Evolutionary conservation across 2,113 vertebrate genomes (phyloP).

Genomic region (Macquaria ambigua): DNA sequence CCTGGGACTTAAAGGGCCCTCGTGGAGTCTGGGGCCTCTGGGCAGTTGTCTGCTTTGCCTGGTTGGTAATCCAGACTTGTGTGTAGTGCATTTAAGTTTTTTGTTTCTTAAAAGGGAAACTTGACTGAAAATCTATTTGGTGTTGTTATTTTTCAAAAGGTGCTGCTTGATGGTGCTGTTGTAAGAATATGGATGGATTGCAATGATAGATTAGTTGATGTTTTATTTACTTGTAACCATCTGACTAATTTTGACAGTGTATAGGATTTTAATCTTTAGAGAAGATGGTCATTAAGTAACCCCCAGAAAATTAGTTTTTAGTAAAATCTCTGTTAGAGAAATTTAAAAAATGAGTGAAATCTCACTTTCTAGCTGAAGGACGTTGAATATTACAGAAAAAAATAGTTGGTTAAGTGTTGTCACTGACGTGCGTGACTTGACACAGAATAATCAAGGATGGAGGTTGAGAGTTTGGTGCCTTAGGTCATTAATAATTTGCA

Average conservation of each 20-base stretch:
- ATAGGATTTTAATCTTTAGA: neutral
- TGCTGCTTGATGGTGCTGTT: neutral
- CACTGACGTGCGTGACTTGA: constrained; percentile 14
- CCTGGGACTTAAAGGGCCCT: neutral
- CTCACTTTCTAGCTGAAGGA: neutral
- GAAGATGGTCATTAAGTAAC: neutral
- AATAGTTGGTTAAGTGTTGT: neutral
- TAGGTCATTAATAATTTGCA: constrained; percentile 61
- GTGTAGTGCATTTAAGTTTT: neutral
- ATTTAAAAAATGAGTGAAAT: neutral
- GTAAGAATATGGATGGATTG: neutral
- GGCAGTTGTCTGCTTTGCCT: constrained; percentile 17
- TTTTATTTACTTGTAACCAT: neutral
- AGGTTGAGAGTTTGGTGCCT: constrained; percentile 22
- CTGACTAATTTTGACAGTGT: neutral
- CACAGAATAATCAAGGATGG: constrained; percentile 36
- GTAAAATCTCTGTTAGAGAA: neutral
- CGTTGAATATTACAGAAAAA: neutral
- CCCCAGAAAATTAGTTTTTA: neutral
- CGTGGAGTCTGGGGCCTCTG: constrained; percentile 16
- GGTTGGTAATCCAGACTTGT: constrained; percentile 18
- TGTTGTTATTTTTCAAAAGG: neutral
- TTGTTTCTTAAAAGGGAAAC: neutral
- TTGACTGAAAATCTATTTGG: neutral
- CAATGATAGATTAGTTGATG: neutral